These are phyloP conservation scores for Cyphomyrus discorhynchus DNA, from an alignment of 2,113 vertebrate genomes.

Conservation along the genomic window DNA sequence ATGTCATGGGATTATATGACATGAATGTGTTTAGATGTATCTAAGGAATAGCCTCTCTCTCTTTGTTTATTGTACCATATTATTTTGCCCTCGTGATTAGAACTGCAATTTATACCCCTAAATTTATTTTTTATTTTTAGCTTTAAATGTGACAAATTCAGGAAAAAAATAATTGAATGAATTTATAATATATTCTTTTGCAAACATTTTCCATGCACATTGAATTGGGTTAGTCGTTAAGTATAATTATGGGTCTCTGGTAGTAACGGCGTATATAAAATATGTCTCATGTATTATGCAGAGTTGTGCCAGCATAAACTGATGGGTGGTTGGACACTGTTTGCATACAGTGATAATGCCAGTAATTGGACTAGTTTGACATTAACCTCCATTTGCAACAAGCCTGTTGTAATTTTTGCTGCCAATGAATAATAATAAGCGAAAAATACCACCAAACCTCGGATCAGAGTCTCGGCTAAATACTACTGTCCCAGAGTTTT, in stretches of 20 bases:
- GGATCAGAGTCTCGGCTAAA: neutral
- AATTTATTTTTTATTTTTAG: neutral
- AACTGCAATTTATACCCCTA: neutral
- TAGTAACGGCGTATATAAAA: neutral
- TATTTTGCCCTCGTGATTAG: neutral
- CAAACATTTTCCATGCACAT: neutral
- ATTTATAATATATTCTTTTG: neutral
- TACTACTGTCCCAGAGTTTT: neutral
- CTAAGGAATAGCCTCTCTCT: neutral
- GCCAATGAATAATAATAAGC: neutral
- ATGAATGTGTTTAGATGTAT: neutral
- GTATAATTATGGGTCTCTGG: neutral
- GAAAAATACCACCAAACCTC: neutral
- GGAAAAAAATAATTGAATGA: neutral
- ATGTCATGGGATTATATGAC: neutral
- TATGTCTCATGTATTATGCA: slow-evolving; percentile 1
- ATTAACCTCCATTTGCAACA: neutral
- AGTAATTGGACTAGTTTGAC: slow-evolving; percentile 4
- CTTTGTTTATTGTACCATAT: neutral
- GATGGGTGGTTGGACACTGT: neutral
- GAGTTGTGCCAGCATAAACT: neutral
- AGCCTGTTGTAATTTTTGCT: neutral
- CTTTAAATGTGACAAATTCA: neutral
- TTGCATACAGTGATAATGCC: neutral
- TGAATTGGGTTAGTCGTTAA: neutral